Percentiles rank a stretch among this genome's conserved stretches.
Evolutionary conservation across 2,113 vertebrate species (phyloP).

Genomic region (Gallinago undulata): DNA sequence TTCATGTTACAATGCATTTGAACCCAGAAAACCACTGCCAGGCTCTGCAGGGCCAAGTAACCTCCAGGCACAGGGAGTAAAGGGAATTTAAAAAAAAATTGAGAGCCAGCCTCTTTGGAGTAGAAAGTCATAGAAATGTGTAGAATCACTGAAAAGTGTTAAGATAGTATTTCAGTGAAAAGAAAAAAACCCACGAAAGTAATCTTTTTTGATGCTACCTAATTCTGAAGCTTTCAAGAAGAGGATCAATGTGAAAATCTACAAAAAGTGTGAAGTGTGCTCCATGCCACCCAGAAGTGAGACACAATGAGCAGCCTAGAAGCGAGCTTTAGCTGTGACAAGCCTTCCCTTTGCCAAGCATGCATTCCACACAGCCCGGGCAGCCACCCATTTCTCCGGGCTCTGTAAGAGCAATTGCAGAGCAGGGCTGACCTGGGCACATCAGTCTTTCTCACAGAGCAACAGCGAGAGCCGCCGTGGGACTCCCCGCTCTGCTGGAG

Average conservation of each 20-base stretch:
- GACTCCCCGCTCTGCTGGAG: neutral
- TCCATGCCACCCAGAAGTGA: neutral
- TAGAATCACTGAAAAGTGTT: neutral
- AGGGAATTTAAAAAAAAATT: neutral
- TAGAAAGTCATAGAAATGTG: neutral
- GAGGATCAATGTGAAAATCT: neutral
- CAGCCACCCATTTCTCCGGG: neutral
- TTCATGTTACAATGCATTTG: neutral
- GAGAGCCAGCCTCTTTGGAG: neutral
- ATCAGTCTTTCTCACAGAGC: neutral
- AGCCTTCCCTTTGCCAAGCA: neutral
- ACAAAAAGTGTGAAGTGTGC: neutral
- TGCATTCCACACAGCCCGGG: fast-evolving
- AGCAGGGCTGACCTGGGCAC: neutral
- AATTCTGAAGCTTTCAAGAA: neutral
- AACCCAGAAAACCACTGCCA: neutral
- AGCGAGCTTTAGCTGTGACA: neutral
- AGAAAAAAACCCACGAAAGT: neutral
- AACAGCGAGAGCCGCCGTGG: neutral
- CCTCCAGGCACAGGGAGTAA: neutral
- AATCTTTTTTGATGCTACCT: neutral
- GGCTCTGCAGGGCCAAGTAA: neutral
- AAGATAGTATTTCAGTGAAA: neutral
- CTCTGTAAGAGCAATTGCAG: neutral
- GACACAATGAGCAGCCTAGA: neutral